These are phyloP conservation scores for Hippoglossus hippoglossus DNA, from an alignment of 2,797 vertebrate genomes.

Conservation along the genomic window DNA sequence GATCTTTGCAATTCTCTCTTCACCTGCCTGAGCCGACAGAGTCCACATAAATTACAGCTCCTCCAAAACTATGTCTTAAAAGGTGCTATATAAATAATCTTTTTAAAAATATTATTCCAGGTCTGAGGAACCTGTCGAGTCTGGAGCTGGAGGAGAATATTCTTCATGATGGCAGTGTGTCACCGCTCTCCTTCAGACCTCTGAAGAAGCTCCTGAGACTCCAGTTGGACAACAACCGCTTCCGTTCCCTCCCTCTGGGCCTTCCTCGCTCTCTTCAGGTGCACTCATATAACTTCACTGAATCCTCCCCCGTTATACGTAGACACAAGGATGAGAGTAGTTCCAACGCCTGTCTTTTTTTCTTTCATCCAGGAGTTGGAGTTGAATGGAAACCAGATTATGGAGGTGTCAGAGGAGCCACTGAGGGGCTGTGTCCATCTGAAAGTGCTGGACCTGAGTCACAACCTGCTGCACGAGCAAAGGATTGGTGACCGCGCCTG, in stretches of 20 bases:
- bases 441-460: constrained; percentile 82
- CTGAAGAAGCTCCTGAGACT: constrained; percentile 79
- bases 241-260: constrained; percentile 79
- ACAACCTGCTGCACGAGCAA: constrained; percentile 84
- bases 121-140: constrained; percentile 79
- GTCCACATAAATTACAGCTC: too few relatives aligned
- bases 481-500: constrained; percentile 72
- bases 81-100: too few relatives aligned
- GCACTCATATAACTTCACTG: constrained; percentile 21
- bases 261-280: constrained; percentile 86
- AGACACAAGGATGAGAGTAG: too few relatives aligned
- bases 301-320: background rate
- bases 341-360: background rate
- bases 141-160: constrained; percentile 84
- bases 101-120: constrained; percentile 53
- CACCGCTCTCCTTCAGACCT: constrained; percentile 77
- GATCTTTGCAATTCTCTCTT: too few relatives aligned
- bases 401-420: constrained; percentile 73
- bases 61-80: too few relatives aligned
- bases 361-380: constrained; percentile 76
- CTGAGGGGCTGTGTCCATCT: constrained; percentile 78
- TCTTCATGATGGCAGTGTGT: constrained; percentile 80
- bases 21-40: too few relatives aligned
- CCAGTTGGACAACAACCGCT: constrained; percentile 81
- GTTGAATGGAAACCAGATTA: constrained; percentile 79